Percentiles rank a stretch among this genome's conserved stretches.
Conservation (phyloP, 2,113 vertebrate genomes). For the Acanthisitta chloris region DNA sequence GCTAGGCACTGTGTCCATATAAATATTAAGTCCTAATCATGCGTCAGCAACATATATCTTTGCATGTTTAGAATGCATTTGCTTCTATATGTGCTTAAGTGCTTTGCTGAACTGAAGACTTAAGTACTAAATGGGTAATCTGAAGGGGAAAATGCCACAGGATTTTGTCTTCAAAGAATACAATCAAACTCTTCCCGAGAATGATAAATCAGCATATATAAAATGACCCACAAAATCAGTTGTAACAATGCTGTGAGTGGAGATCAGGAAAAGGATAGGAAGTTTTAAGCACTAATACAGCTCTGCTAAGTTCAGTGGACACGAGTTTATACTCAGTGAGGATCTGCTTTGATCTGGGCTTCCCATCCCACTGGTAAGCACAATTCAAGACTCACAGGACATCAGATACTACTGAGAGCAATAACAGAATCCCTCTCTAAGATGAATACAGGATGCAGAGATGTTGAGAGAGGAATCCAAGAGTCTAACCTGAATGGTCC, state of each 20-base stretch:
- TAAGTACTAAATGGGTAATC: slow-evolving; percentile 1
- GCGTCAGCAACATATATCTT: background rate
- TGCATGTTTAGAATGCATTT: slow-evolving; percentile 5
- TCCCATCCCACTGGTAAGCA: background rate
- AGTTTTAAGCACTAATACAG: background rate
- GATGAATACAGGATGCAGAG: background rate
- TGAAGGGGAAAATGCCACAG: background rate
- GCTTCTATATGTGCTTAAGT: background rate
- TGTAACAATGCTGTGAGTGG: background rate
- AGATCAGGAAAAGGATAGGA: background rate
- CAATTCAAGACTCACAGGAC: background rate
- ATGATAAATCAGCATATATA: background rate
- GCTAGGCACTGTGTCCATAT: background rate
- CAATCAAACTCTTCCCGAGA: slow-evolving; percentile 1
- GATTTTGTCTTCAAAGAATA: background rate
- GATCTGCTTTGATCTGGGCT: background rate
- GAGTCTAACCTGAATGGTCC: background rate
- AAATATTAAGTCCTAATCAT: slow-evolving; percentile 19
- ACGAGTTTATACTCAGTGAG: background rate
- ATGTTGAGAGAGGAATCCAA: background rate
- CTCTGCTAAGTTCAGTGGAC: background rate
- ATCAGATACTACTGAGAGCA: background rate
- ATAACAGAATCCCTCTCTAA: background rate
- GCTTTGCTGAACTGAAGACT: slow-evolving; percentile 35
- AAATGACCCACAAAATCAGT: background rate